Evolutionary conservation across 2,113 vertebrate species (phyloP).

Genomic region (Pogonocichla stellata): DNA sequence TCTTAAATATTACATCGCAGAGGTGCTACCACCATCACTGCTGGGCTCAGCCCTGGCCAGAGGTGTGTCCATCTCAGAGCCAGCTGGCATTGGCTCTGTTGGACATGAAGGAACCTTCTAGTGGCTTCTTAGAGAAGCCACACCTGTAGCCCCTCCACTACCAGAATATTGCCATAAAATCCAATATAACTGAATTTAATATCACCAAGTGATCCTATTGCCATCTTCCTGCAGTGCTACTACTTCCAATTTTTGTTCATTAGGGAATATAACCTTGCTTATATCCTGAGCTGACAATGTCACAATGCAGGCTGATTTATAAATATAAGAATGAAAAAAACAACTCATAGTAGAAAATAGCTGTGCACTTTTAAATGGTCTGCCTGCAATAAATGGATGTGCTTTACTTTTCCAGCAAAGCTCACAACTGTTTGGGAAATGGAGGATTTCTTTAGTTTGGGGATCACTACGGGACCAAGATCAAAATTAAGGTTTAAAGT

Average conservation of each 20-base stretch:
- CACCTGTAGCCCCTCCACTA: too few relatives aligned
- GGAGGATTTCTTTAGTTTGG: background rate
- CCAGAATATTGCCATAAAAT: background rate
- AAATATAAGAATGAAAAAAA: background rate
- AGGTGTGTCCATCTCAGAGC: fast-evolving
- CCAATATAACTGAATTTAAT: background rate
- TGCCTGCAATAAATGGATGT: background rate
- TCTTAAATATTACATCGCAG: background rate
- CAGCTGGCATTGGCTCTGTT: background rate
- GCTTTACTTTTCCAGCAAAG: background rate
- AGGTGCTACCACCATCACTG: background rate
- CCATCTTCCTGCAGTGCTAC: background rate
- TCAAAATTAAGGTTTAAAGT: background rate
- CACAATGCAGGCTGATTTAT: background rate
- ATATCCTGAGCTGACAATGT: background rate
- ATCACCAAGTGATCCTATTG: background rate
- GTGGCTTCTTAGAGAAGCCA: background rate
- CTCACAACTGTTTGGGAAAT: background rate
- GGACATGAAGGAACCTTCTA: background rate
- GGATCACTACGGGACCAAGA: background rate
- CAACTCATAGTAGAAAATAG: background rate
- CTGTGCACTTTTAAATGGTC: background rate
- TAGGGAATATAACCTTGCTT: background rate
- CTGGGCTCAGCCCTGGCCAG: background rate
- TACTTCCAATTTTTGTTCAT: background rate